Conservation (phyloP, 2,113 vertebrate species). For the Pollimyrus isidori region DNA sequence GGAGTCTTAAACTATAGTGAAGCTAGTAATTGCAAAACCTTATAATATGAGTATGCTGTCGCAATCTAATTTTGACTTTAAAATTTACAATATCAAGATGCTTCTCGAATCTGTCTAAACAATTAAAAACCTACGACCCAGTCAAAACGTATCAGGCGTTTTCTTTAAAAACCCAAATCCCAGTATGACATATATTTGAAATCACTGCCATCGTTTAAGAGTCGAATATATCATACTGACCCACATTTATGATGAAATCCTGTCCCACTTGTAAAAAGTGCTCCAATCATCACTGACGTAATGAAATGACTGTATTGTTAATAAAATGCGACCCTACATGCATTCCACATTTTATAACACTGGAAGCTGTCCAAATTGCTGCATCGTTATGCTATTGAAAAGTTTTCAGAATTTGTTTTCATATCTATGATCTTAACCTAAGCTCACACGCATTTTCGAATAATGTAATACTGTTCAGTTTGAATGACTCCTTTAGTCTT, state of each 20-base stretch:
- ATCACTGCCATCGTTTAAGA: neutral
- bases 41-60: neutral
- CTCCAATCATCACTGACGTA: neutral
- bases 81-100: neutral
- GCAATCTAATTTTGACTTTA: neutral
- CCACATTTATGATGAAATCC: neutral
- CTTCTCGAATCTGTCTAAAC: neutral
- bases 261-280: neutral
- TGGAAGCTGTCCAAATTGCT: neutral
- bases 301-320: neutral
- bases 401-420: neutral
- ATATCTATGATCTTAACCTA: neutral
- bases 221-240: neutral
- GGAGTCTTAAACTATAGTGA: neutral
- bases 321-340: constrained; percentile 22
- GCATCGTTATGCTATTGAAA: neutral
- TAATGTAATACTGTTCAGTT: neutral
- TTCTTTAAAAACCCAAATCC: neutral
- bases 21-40: neutral
- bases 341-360: constrained; percentile 15
- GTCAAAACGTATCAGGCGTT: neutral
- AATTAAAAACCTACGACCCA: neutral
- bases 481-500: neutral
- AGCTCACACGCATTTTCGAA: neutral
- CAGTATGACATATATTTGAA: neutral